Conservation (phyloP, 1,140 invertebrate species). For the Macrotrachela quadricornifera region DNA sequence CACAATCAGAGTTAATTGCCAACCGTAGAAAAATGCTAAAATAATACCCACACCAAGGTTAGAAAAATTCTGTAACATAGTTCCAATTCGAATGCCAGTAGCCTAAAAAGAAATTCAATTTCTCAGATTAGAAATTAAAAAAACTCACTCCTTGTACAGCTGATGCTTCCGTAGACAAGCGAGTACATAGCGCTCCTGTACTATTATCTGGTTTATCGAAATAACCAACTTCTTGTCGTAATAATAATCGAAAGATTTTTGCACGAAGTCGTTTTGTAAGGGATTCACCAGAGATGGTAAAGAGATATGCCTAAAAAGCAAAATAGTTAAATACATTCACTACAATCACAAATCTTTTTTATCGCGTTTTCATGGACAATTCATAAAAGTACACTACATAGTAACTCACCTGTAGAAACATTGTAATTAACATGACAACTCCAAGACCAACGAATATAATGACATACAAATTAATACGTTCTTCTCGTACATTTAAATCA, state of each 20-base stretch:
- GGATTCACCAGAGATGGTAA: constrained; percentile 19
- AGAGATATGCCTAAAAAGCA: not conserved
- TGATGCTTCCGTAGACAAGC: too few relatives aligned
- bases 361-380: not conserved
- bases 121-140: constrained; percentile 44
- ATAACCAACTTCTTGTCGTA: constrained; percentile 72
- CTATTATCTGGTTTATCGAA: too few relatives aligned
- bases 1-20: too few relatives aligned
- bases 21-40: constrained; percentile 52
- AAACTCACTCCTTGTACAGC: constrained; percentile 47
- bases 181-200: too few relatives aligned
- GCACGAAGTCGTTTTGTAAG: constrained; percentile 43
- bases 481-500: constrained; percentile 35
- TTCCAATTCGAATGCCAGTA: constrained; percentile 1
- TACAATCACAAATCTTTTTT: too few relatives aligned
- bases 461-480: constrained; percentile 41
- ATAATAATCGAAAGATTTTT: constrained; percentile 47
- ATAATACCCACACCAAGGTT: constrained; percentile 47
- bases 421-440: constrained; percentile 38
- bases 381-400: not conserved
- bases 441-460: constrained; percentile 46
- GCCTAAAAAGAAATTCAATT: not conserved
- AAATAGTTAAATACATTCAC: too few relatives aligned
- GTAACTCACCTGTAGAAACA: constrained; percentile 38
- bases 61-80: constrained; percentile 26